phyloP scores from a whole-genome alignment of 2,113 vertebrate genomes.

The Anoplopoma fimbria region DNA sequence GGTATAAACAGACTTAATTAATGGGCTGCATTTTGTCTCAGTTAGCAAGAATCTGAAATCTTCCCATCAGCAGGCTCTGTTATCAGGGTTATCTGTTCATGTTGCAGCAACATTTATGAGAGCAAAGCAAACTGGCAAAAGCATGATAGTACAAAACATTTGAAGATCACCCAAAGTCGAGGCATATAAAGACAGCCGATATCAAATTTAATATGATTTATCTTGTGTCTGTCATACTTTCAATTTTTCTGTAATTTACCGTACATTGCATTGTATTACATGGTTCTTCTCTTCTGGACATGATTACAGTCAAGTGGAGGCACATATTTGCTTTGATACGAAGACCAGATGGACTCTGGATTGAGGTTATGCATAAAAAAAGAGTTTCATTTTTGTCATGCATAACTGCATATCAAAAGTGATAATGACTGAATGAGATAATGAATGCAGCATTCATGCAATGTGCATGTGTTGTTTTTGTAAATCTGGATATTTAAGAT shows the following conservation, averaged over 20 bases:
- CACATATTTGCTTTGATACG: not conserved
- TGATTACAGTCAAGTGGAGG: conserved; percentile 3
- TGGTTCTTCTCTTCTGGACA: not conserved
- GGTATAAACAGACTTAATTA: not conserved
- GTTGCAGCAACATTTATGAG: not conserved
- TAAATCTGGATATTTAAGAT: not conserved
- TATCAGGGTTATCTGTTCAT: not conserved
- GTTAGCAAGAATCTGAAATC: not conserved
- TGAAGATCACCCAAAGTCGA: not conserved
- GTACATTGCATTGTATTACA: not conserved
- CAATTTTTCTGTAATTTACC: not conserved
- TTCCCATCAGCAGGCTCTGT: not conserved
- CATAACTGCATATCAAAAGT: no score
- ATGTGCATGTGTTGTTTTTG: not conserved
- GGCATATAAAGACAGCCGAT: not conserved
- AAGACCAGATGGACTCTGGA: conserved; percentile 9
- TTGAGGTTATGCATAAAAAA: not conserved
- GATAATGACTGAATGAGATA: no score
- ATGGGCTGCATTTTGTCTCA: not conserved
- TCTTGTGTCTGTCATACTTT: not conserved
- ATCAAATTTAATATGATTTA: not conserved
- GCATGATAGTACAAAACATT: not conserved
- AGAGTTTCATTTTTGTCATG: not conserved
- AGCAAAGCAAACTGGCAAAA: not conserved
- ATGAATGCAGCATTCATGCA: not conserved